Evolutionary conservation across 2,113 vertebrate genomes (phyloP).

Genomic region (Bos taurus): DNA sequence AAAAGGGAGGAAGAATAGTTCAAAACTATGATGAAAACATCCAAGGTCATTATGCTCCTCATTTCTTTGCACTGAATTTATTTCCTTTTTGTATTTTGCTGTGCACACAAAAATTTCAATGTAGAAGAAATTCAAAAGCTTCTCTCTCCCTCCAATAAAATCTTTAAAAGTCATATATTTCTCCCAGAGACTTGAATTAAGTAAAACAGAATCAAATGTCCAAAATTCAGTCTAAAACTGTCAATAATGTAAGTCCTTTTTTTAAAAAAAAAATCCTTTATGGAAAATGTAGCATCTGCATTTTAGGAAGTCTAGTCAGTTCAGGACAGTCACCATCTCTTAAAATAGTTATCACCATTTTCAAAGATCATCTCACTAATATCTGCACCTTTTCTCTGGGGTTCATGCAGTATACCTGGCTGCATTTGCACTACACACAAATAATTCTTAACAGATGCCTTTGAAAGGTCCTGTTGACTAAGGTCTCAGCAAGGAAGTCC

Average conservation of each 20-base stretch:
- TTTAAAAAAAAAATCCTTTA: neutral
- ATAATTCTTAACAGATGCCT: neutral
- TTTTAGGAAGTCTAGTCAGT: neutral
- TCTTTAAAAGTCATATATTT: slow-evolving; percentile 12
- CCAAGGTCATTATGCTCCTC: slow-evolving; percentile 27
- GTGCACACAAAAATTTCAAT: neutral
- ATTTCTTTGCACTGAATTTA: slow-evolving; percentile 28
- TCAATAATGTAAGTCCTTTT: neutral
- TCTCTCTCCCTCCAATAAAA: neutral
- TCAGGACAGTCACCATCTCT: neutral
- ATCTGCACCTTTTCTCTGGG: neutral
- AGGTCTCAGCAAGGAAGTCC: neutral
- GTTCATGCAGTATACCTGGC: neutral
- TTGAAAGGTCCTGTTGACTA: neutral
- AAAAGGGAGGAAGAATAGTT: slow-evolving; percentile 51
- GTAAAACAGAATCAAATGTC: slow-evolving; percentile 3
- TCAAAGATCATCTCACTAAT: neutral
- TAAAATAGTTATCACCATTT: neutral
- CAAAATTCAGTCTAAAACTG: neutral
- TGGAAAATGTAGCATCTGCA: neutral
- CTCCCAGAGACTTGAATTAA: neutral
- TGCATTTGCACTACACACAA: neutral
- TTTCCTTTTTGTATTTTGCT: slow-evolving; percentile 34
- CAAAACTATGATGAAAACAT: slow-evolving; percentile 49
- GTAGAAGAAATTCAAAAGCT: neutral